Base-by-base conservation (phyloP, 2,113 vertebrate genomes). In the Neodontobutis hainanensis region DNA sequence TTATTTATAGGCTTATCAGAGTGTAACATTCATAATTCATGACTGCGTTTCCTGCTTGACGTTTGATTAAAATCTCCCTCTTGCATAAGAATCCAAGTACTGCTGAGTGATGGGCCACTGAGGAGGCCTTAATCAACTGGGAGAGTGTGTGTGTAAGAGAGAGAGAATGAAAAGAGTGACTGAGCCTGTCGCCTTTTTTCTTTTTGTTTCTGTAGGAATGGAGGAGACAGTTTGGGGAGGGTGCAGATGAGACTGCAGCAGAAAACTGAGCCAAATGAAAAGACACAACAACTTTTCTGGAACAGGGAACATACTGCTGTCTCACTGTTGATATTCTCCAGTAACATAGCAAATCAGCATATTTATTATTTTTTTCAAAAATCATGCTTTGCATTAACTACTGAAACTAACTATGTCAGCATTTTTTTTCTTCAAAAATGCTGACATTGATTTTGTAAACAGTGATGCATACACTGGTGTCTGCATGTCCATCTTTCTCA, bases 21-120 rank as follows among this genome's bases (percentile, higher is more conserved):
- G 69, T 63, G 56, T 67, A 76, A 74, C 76, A 73, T 73, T 57
- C 62, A 75, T 46, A 80, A 77, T 88, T 74, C 51, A 71, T 52
- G 61, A 60, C 35, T 62, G 52, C 71, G 55, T 75, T 83, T 80
- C 45, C 73, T 49, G 48, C 46, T 73, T 71, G 19, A 53, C 53
- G 67, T 77, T 85, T 87, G 81, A 82, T 81, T 79, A 78, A 84
- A 82, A 35, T 36, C 27, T 74, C 71, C 34, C 35, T 48, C 35
- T 76, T 60, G 59, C 71, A 50, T 63, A 65, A 61, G 73, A 75
- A 64, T 81, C 68, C 53, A 68, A 70, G 64, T 8, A 40, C 68
- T 68, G 72, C 52, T 79, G 74, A 87, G 70, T n/a, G 16, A 77
- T 77, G 46, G 62, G 68, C 65, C 76, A 47, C 70, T 44, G 55